Evolutionary conservation across 2,888 invertebrate species (phyloP).

Genomic region (Bedellia somnulentella): DNA sequence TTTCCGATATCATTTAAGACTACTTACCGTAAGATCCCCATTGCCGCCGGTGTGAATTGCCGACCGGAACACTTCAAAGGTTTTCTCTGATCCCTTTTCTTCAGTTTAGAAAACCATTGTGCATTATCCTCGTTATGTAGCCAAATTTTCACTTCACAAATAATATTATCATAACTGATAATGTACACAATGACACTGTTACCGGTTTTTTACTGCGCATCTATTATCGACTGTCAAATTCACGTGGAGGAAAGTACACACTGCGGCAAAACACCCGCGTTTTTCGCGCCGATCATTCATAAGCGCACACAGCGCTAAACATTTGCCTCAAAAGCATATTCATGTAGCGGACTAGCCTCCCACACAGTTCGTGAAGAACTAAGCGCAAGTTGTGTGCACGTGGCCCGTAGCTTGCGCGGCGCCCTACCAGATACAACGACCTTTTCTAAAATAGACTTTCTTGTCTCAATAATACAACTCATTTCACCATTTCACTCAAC

Average conservation of each 20-base stretch:
- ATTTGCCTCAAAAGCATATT: slow-evolving; percentile 35
- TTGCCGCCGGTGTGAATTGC: slow-evolving; percentile 17
- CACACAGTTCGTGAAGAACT: slow-evolving; percentile 59
- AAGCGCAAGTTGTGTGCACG: slow-evolving; percentile 56
- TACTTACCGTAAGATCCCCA: slow-evolving; percentile 44
- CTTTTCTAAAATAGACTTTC: slow-evolving; percentile 45
- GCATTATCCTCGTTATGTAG: no score
- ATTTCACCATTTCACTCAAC: slow-evolving; percentile 29
- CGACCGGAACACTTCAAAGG: slow-evolving; percentile 1
- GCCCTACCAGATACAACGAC: slow-evolving; percentile 43
- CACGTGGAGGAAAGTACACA: slow-evolving; percentile 42
- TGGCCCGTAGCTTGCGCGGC: slow-evolving; percentile 54
- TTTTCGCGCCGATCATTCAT: slow-evolving; percentile 32
- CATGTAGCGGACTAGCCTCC: slow-evolving; percentile 57
- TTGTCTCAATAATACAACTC: slow-evolving; percentile 29
- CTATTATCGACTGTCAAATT: slow-evolving; percentile 38
- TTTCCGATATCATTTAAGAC: no score
- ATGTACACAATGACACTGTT: slow-evolving; percentile 4
- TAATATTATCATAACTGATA: slow-evolving; percentile 22
- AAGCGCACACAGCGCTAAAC: slow-evolving; percentile 48
- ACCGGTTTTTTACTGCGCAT: slow-evolving; percentile 23
- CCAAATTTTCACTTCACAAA: slow-evolving; percentile 22
- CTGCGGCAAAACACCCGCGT: slow-evolving; percentile 28
- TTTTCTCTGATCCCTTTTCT: slow-evolving; percentile 12
- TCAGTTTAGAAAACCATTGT: slow-evolving; percentile 25